A percentile compares a stretch with the other conserved stretches of the same genome.
Evolutionary conservation across 30 jellyfish, hydroid and myxozoan genomes (phyloP).

Genomic region (Hydractinia symbiolongicarpus): DNA sequence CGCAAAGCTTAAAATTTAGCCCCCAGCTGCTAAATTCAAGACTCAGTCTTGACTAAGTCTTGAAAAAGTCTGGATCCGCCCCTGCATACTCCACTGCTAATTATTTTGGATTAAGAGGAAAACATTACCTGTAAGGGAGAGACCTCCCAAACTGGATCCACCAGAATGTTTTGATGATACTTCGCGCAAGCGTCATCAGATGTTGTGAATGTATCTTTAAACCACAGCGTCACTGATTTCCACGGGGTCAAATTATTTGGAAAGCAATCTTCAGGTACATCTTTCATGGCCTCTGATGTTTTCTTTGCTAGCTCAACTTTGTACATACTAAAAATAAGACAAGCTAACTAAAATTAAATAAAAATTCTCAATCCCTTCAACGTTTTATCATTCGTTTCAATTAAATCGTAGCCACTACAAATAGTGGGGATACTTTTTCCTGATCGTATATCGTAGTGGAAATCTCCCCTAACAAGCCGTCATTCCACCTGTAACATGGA

Average conservation of each 20-base stretch:
- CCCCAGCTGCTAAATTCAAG: no score
- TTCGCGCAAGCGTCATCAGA: conserved; percentile 49
- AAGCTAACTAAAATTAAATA: background rate
- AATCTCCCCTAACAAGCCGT: no score
- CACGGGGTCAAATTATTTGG: conserved; percentile 26
- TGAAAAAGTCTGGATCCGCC: no score
- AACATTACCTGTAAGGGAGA: conserved; percentile 43
- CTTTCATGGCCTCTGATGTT: conserved; percentile 12
- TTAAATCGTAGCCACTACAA: no score
- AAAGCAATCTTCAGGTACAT: conserved; percentile 40
- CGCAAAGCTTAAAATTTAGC: no score
- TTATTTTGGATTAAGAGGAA: background rate
- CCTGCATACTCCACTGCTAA: no score
- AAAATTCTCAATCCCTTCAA: no score
- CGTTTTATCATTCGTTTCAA: no score
- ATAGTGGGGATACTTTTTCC: no score
- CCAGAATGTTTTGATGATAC: conserved; percentile 50
- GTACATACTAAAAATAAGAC: conserved; percentile 47
- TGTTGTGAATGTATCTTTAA: conserved; percentile 46
- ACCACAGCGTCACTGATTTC: conserved; percentile 35
- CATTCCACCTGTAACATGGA: no score
- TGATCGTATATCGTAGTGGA: no score
- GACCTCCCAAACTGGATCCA: conserved; percentile 86
- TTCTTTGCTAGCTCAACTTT: conserved; percentile 47
- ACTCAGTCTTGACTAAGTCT: no score